These are phyloP conservation scores for Xenotilapia leptura DNA, from an alignment of 2,113 vertebrate genomes.

Conservation along the genomic window DNA sequence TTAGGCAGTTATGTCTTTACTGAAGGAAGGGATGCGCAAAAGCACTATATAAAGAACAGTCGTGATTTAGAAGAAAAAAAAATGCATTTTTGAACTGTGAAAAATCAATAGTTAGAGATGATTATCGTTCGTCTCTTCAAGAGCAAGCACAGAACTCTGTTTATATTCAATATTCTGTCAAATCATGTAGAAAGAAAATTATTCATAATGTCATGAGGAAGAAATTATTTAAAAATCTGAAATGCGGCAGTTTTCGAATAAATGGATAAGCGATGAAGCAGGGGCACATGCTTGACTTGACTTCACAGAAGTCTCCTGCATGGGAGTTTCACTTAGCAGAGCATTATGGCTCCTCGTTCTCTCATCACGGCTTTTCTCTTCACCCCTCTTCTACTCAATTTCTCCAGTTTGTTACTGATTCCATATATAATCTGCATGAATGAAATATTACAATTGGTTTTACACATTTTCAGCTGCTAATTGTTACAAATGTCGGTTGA, in stretches of 20 bases:
- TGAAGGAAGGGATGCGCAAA: not conserved
- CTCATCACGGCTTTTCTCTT: not conserved
- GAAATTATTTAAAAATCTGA: slow-evolving; percentile 36
- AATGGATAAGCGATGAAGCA: slow-evolving; percentile 7
- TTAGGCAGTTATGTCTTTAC: not conserved
- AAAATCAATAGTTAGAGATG: slow-evolving; percentile 23
- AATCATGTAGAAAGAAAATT: slow-evolving; percentile 23
- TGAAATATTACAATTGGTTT: not conserved
- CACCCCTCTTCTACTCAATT: not conserved
- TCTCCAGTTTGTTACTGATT: slow-evolving; percentile 24
- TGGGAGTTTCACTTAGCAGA: not conserved
- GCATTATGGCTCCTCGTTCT: not conserved
- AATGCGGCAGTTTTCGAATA: slow-evolving; percentile 28
- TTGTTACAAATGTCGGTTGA: not conserved
- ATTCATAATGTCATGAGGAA: slow-evolving; percentile 9
- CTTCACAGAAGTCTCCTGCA: slow-evolving; percentile 27
- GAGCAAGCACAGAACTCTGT: not conserved
- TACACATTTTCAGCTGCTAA: not conserved
- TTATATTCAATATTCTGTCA: slow-evolving; percentile 40
- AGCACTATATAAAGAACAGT: not conserved
- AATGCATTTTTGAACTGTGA: not conserved
- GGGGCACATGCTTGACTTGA: slow-evolving; percentile 12
- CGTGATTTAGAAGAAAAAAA: not conserved
- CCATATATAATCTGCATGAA: not conserved
- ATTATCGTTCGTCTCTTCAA: not conserved